These are phyloP conservation scores for Sclerurus mexicanus DNA, from an alignment of 2,113 vertebrate genomes.

Conservation along the genomic window DNA sequence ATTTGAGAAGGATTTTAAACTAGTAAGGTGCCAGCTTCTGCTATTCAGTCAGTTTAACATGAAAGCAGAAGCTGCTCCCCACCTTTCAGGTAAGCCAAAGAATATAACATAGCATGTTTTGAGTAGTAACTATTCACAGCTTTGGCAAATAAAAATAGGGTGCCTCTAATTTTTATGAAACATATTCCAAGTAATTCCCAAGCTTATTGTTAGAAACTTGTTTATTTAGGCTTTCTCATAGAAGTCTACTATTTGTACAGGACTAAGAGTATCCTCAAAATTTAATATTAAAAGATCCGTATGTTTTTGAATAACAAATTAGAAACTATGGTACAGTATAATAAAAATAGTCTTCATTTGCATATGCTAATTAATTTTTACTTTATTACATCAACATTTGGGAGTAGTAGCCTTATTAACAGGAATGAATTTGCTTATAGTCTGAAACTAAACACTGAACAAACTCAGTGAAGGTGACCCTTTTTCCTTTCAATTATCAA, in stretches of 20 bases:
- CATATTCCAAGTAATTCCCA: not conserved
- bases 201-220: not conserved
- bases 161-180: not conserved
- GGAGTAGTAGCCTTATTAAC: slow-evolving; percentile 49
- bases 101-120: not conserved
- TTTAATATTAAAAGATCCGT: not conserved
- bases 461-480: slow-evolving; percentile 59
- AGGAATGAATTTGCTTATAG: slow-evolving; percentile 48
- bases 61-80: not conserved
- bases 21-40: not conserved
- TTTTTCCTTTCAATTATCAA: slow-evolving; percentile 64
- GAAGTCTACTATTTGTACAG: not conserved
- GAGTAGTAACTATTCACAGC: not conserved
- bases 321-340: not conserved
- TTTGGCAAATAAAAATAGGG: not conserved
- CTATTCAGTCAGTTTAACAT: not conserved
- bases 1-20: not conserved
- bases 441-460: slow-evolving; percentile 58
- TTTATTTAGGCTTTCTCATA: not conserved
- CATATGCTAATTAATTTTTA: slow-evolving; percentile 66
- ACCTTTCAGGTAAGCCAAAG: not conserved
- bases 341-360: slow-evolving; percentile 52
- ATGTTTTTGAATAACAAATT: not conserved
- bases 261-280: not conserved
- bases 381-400: slow-evolving; percentile 45